These are phyloP conservation scores for Lochmaea capreae DNA, from an alignment of 2,888 invertebrate genomes.

Conservation along the genomic window DNA sequence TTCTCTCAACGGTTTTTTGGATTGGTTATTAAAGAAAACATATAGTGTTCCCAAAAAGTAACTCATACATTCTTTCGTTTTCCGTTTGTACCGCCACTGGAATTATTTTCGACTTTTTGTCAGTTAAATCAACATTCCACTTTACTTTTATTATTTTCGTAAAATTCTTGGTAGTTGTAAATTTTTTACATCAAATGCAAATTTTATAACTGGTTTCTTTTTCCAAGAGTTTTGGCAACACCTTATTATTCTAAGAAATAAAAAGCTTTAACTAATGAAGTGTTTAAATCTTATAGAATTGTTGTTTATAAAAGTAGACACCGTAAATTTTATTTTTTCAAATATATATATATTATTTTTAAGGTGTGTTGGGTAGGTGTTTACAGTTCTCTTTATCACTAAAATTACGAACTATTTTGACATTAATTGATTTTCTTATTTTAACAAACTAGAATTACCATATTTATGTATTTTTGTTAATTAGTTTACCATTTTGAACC, in stretches of 20 bases:
- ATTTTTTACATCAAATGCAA: neutral
- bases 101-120: too few species aligned
- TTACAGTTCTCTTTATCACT: neutral
- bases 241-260: neutral
- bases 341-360: neutral
- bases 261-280: neutral
- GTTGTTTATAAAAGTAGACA: neutral
- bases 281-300: neutral
- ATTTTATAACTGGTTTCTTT: conserved; percentile 1
- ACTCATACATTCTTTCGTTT: too few species aligned
- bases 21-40: too few species aligned
- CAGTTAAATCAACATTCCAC: too few species aligned
- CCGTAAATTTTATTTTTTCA: neutral
- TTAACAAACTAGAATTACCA: neutral
- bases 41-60: too few species aligned
- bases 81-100: too few species aligned
- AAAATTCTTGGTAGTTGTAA: neutral
- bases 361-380: neutral
- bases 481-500: neutral
- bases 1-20: too few species aligned
- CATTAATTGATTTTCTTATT: neutral
- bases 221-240: neutral
- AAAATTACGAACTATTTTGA: neutral
- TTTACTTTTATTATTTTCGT: too few species aligned
- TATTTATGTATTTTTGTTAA: neutral